Evolutionary conservation across 2,888 invertebrate genomes (phyloP).

Genomic region (Temnothorax ravouxi): DNA sequence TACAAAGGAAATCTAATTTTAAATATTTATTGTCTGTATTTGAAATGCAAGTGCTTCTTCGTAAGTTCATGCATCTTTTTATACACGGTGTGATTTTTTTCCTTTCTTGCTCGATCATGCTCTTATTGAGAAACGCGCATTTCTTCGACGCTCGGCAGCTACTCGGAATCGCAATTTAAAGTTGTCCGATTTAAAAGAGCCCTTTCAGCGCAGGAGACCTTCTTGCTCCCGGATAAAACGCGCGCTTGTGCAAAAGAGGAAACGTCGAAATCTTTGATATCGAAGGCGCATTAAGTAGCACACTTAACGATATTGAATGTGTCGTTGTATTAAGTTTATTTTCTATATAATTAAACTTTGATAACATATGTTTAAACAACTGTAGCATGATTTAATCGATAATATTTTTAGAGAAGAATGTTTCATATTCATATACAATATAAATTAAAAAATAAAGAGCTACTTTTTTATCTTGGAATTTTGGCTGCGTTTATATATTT

Average conservation of each 20-base stretch:
- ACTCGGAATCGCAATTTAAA: slow-evolving; percentile 50
- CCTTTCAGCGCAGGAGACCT: background rate
- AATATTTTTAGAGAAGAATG: too few relatives aligned
- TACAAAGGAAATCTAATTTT: background rate
- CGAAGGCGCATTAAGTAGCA: slow-evolving; percentile 29
- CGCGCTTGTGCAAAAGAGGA: background rate
- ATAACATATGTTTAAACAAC: background rate
- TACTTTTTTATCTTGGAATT: too few relatives aligned
- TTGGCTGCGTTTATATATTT: too few relatives aligned
- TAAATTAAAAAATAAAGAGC: too few relatives aligned
- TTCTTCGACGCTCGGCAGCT: slow-evolving; percentile 20
- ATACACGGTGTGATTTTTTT: slow-evolving; percentile 22
- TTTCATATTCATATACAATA: too few relatives aligned
- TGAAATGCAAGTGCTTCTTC: slow-evolving; percentile 5
- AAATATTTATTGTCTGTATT: slow-evolving; percentile 3
- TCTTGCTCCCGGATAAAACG: slow-evolving; percentile 22
- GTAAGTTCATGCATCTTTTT: slow-evolving; percentile 12
- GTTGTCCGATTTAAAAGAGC: slow-evolving; percentile 43
- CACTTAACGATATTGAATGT: slow-evolving; percentile 27
- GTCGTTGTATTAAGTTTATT: background rate
- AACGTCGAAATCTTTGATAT: slow-evolving; percentile 44
- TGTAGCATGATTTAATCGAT: background rate
- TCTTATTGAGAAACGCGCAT: slow-evolving; percentile 28
- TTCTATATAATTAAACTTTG: background rate
- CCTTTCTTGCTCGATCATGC: slow-evolving; percentile 24